These are phyloP conservation scores for Drosophila sproati DNA, from an alignment of 1,140 invertebrate species.

Conservation along the genomic window DNA sequence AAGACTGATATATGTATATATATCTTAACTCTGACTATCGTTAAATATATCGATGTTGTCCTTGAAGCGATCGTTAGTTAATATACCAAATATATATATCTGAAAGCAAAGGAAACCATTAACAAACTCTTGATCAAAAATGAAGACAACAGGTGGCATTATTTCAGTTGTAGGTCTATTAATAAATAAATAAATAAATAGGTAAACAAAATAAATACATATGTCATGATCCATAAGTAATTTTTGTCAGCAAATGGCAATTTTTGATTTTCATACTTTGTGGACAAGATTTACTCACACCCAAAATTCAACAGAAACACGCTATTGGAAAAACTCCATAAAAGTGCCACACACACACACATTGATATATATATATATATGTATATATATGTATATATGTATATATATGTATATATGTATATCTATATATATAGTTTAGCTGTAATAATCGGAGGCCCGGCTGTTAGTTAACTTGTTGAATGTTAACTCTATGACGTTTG, in stretches of 20 bases:
- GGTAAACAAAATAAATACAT: no score
- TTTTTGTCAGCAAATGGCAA: neutral
- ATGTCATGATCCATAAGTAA: neutral
- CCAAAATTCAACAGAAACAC: neutral
- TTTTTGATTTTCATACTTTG: no score
- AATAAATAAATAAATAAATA: no score
- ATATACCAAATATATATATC: no score
- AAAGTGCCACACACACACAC: neutral
- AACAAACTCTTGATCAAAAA: no score
- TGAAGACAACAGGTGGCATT: no score
- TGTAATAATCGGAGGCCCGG: conserved; percentile 9
- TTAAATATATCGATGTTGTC: no score
- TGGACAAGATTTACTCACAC: neutral
- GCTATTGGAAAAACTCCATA: conserved; percentile 1
- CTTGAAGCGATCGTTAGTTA: no score
- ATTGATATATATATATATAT: neutral
- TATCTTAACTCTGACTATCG: no score
- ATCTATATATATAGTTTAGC: neutral
- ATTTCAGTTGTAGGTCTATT: no score
- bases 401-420: neutral
- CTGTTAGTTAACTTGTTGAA: conserved; percentile 25
- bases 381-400: neutral
- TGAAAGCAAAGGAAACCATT: no score
- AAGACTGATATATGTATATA: neutral
- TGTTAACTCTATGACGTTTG: conserved; percentile 7